Evolutionary conservation across 2,113 vertebrate genomes (phyloP), one percentile per base, ranked within the genome.

Genomic region (Tricholaema leucomelas): DNA sequence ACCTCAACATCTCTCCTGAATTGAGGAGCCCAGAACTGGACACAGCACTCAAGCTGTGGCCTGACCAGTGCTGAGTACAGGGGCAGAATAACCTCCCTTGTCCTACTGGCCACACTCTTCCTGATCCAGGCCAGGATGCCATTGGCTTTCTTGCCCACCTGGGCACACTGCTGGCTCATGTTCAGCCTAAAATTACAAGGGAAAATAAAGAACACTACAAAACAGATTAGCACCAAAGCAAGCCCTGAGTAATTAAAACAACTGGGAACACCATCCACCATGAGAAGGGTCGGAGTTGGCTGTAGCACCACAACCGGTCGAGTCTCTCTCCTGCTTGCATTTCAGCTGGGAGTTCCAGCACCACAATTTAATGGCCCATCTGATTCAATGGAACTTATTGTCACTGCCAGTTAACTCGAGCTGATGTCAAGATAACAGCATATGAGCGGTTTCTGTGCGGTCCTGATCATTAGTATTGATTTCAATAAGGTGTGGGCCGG

Each of bases 401-500:
- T 93, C 94, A 80, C 16, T 85, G 84, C 71, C 59, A n/a, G 67
- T 96, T 95, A 96, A 93, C 79, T 75, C 50, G 81, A 90, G 81
- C 8, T 95, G 78, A 87, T 93, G 92, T 85, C 91, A 82, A 85
- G 96, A 31, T 93, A 95, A 94, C 79, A 85, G 85, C 89, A 87
- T 93, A 85, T 93, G 92, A 96, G 87, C 65, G 56, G 88, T 64
- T 77, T 74, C 87, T 55, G 72, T 83, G 95, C 67, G 92, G 87
- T 94, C 60, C 76, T 94, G 92, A 96, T 96, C 95, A 94, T 79
- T 15, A 60, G 27, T 94, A 95, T 96, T 94, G 95, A 96, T 95
- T 94, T 93, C 88, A 95, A 58, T 83, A 92, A 94, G 87, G 91
- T 44, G 59, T 74, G 71, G 89, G 91, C 80, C 85, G 88, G 92